Evolutionary conservation across 1,140 invertebrate species (phyloP).

Genomic region (Littorina saxatilis): DNA sequence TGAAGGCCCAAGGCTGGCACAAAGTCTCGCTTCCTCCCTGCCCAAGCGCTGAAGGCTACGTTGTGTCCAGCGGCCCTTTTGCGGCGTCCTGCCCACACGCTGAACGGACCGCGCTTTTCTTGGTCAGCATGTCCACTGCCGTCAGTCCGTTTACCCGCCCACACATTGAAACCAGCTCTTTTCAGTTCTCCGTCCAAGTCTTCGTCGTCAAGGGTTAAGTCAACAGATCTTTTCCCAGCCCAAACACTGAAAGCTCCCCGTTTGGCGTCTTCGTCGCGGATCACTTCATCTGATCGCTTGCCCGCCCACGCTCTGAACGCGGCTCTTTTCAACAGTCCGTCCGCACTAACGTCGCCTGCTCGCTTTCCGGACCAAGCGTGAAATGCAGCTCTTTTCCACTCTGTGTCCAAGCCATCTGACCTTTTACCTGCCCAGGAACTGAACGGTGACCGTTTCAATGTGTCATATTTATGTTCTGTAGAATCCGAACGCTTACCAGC

Average conservation of each 20-base stretch:
- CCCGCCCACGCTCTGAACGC: no score
- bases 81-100: conserved; percentile 11
- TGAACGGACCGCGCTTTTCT: not conserved
- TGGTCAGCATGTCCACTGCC: not conserved
- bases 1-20: not conserved
- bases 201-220: no score
- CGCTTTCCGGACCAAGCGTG: no score
- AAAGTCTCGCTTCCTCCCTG: not conserved
- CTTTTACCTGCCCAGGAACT: not conserved
- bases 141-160: conserved; percentile 5
- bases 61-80: not conserved
- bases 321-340: no score
- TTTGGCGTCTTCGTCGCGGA: not conserved
- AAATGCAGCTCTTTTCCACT: no score
- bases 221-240: not conserved
- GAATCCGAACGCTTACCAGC: not conserved
- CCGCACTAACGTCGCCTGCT: no score
- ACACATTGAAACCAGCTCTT: conserved; percentile 5
- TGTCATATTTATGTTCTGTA: not conserved
- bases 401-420: no score
- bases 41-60: not conserved
- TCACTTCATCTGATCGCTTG: no score
- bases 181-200: no score
- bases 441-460: not conserved
- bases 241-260: not conserved